These are phyloP conservation scores for Syncerus caffer DNA, from an alignment of 2,797 vertebrate species.

Conservation along the genomic window DNA sequence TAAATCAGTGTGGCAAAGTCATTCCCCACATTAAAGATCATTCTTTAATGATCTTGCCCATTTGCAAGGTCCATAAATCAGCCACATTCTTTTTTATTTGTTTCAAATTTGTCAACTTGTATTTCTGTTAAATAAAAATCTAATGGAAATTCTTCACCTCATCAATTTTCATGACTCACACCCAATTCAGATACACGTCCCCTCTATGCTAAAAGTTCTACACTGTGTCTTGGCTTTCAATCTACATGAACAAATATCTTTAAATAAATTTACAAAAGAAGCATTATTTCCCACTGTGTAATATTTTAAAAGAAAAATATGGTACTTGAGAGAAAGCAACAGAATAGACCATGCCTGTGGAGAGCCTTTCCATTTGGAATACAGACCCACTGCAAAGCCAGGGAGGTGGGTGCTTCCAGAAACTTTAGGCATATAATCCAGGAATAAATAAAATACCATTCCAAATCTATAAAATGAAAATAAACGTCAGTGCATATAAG, in stretches of 20 bases:
- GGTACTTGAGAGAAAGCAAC: not conserved
- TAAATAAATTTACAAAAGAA: not conserved
- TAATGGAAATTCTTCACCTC: conserved; percentile 72
- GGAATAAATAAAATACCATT: not conserved
- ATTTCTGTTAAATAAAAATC: conserved; percentile 65
- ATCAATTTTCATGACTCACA: conserved; percentile 74
- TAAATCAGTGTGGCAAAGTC: not conserved
- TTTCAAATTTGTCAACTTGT: conserved; percentile 45
- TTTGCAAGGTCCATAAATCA: conserved; percentile 44
- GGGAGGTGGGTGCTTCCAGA: not conserved
- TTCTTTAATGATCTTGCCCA: not conserved
- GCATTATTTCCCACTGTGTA: conserved; percentile 14
- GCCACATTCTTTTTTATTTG: conserved; percentile 45
- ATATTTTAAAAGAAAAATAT: conserved; percentile 15
- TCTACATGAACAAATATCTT: not conserved
- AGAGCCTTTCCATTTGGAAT: not conserved
- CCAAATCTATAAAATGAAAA: not conserved
- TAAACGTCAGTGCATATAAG: not conserved
- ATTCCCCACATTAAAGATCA: not conserved
- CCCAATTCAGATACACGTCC: conserved; percentile 50
- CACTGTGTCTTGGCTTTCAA: not conserved
- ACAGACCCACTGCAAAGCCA: not conserved
- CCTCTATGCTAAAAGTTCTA: not conserved
- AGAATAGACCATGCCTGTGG: not conserved
- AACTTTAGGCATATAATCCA: not conserved